Conservation (phyloP, 2,113 vertebrate species). For the Ovis canadensis region DNA sequence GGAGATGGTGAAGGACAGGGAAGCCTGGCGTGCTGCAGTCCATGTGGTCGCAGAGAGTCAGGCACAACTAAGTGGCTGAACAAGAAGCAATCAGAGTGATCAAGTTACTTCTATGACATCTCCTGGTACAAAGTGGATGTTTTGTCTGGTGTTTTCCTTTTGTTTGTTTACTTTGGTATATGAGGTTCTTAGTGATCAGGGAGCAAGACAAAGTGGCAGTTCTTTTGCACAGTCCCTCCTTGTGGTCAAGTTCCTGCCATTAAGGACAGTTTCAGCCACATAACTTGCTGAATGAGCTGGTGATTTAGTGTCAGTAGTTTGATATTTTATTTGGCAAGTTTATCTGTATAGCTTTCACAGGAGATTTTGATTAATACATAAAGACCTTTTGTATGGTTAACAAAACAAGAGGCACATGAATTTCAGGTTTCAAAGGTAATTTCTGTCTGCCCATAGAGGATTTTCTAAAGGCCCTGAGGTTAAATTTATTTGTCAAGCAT, state of each 20-base stretch:
- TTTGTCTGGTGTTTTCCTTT: neutral
- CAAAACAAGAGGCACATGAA: neutral
- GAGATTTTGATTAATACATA: neutral
- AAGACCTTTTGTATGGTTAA: neutral
- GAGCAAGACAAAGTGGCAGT: neutral
- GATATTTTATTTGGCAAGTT: neutral
- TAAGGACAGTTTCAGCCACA: neutral
- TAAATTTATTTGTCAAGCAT: neutral
- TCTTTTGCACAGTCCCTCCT: neutral
- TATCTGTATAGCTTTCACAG: neutral
- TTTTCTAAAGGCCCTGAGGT: neutral
- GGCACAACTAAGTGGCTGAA: neutral
- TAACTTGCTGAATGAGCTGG: neutral
- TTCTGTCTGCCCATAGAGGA: neutral
- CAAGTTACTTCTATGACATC: neutral
- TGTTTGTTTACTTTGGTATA: neutral
- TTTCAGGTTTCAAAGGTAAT: neutral
- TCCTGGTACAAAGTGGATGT: neutral
- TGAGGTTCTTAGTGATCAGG: neutral
- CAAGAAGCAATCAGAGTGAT: neutral
- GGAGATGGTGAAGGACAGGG: neutral
- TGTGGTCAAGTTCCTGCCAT: neutral
- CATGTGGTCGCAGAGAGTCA: neutral
- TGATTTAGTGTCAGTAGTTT: slow-evolving; percentile 11
- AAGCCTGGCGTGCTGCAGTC: neutral